A percentile compares a stretch with the other conserved stretches of the same genome.
Conservation (phyloP, 2,113 vertebrate species). For the Potamarius usumacintae region DNA sequence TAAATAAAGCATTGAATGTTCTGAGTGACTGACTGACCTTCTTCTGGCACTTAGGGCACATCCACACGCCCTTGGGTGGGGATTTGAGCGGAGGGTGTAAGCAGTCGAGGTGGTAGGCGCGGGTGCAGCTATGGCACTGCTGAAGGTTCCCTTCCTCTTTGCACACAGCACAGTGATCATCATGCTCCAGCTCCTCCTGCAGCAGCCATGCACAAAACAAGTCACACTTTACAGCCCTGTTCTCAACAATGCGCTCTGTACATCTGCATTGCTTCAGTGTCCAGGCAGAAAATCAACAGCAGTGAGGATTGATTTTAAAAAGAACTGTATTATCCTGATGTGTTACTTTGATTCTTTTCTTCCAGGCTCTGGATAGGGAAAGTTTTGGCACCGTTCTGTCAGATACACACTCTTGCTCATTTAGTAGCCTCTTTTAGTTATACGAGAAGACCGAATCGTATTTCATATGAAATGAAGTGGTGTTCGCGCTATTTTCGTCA, state of each 20-base stretch:
- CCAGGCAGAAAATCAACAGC: not conserved
- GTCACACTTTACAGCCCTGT: not conserved
- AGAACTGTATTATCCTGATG: not conserved
- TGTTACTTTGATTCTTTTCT: not conserved
- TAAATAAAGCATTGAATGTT: not conserved
- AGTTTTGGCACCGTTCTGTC: not conserved
- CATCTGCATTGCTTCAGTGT: not conserved
- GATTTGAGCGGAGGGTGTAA: conserved; percentile 86
- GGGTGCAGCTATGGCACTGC: conserved; percentile 85
- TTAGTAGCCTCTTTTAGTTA: not conserved
- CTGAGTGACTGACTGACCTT: conserved; percentile 74
- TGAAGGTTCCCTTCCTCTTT: conserved; percentile 84
- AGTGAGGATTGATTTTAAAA: not conserved
- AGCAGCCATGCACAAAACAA: conserved; percentile 14
- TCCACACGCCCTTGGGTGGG: conserved; percentile 84
- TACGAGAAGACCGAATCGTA: not conserved
- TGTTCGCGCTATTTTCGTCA: not conserved
- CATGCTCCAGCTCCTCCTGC: conserved; percentile 83
- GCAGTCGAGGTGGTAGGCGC: conserved; percentile 90
- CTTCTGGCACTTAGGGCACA: conserved; percentile 97
- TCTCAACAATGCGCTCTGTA: not conserved
- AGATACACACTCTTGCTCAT: not conserved
- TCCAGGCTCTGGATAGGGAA: not conserved
- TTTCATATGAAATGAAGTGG: too few species aligned
- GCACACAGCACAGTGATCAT: conserved; percentile 84